These are phyloP conservation scores for Oophaga sylvatica DNA, from an alignment of 2,797 vertebrate genomes.

Conservation along the genomic window DNA sequence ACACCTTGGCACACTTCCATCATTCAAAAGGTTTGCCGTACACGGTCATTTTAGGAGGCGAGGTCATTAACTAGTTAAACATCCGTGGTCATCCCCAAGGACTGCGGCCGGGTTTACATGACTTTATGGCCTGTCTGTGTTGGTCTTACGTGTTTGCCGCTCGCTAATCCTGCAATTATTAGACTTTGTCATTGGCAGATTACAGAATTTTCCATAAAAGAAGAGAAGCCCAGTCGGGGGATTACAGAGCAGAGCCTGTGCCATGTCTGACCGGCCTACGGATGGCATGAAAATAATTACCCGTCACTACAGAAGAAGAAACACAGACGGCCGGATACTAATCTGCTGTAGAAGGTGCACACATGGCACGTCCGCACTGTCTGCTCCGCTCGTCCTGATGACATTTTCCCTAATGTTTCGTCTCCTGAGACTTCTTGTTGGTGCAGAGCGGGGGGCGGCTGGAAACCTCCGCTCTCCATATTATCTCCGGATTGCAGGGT, in stretches of 20 bases:
- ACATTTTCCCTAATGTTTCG: background rate
- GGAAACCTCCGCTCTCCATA: background rate
- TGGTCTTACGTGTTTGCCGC: background rate
- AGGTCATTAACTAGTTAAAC: background rate
- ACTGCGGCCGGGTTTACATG: background rate
- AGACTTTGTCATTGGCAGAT: background rate
- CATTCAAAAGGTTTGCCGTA: no score
- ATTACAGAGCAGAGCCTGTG: background rate
- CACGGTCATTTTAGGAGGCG: background rate
- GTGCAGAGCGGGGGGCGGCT: background rate
- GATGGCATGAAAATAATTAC: background rate
- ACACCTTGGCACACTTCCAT: no score
- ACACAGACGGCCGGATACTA: background rate
- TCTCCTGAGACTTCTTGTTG: background rate
- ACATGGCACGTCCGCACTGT: no score
- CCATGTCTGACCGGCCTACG: background rate
- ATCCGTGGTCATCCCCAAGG: no score
- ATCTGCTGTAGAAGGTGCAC: background rate
- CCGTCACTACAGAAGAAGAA: background rate
- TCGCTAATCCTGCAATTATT: slow-evolving; percentile 5
- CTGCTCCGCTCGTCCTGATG: background rate
- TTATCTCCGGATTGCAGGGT: slow-evolving; percentile 5
- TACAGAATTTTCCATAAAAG: slow-evolving; percentile 12
- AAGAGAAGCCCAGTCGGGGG: background rate
- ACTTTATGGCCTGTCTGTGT: background rate